Evolutionary conservation across 2,113 vertebrate genomes (phyloP).

Genomic region (Aptenodytes patagonicus): DNA sequence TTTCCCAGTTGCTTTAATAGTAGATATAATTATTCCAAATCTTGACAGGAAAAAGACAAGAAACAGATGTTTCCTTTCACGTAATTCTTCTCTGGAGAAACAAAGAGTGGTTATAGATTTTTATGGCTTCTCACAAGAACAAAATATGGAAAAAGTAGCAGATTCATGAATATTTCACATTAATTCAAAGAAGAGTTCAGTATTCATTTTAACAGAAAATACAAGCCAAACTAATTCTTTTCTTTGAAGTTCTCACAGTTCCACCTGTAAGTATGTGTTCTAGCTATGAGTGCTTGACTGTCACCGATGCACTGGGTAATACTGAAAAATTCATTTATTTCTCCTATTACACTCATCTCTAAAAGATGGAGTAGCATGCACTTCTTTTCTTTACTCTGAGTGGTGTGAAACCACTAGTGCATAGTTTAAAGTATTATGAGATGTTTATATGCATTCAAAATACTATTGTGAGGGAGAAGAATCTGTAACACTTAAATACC

Average conservation of each 20-base stretch:
- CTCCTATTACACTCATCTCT: not conserved
- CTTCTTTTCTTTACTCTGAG: not conserved
- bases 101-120: not conserved
- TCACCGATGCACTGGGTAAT: not conserved
- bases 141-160: too few species aligned
- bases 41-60: not conserved
- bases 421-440: not conserved
- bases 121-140: not conserved
- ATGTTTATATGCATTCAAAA: not conserved
- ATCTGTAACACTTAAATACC: not conserved
- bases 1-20: not conserved
- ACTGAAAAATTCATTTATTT: not conserved
- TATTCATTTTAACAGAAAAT: not conserved
- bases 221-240: not conserved
- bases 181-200: not conserved
- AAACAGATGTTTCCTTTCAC: not conserved
- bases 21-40: not conserved
- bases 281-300: not conserved
- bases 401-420: not conserved
- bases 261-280: not conserved
- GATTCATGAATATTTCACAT: not conserved
- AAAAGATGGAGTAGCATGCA: not conserved
- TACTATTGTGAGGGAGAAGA: not conserved
- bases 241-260: not conserved
- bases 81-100: conserved; percentile 24